Evolutionary conservation across 2,797 vertebrate genomes (phyloP).

Genomic region (Takifugu rubripes): DNA sequence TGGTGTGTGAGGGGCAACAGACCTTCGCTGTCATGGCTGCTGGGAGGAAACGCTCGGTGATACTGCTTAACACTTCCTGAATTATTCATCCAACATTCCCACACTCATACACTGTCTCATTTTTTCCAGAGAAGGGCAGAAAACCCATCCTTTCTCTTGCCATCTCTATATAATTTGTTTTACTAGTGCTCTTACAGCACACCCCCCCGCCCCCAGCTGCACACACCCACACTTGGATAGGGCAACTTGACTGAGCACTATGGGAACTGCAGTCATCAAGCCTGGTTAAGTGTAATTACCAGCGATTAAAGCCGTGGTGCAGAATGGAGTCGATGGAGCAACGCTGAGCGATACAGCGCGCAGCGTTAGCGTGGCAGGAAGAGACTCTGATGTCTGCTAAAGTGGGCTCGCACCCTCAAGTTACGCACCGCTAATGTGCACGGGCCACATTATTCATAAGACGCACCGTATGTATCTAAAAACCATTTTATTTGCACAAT

Average conservation of each 20-base stretch:
- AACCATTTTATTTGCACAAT: slow-evolving; percentile 15
- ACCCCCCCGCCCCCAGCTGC: neutral
- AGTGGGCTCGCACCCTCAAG: slow-evolving; percentile 12
- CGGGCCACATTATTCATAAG: slow-evolving; percentile 3
- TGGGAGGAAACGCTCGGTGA: slow-evolving; percentile 44
- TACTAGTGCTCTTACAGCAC: slow-evolving; percentile 11
- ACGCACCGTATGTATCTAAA: slow-evolving; percentile 15
- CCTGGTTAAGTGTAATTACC: slow-evolving; percentile 55
- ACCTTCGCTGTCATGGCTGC: slow-evolving; percentile 34
- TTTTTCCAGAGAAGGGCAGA: slow-evolving; percentile 7
- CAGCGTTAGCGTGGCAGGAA: slow-evolving; percentile 18
- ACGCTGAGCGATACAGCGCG: slow-evolving; percentile 13
- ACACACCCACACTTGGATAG: neutral
- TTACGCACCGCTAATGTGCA: slow-evolving; percentile 22
- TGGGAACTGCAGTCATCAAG: slow-evolving; percentile 48
- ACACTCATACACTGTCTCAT: slow-evolving; percentile 45
- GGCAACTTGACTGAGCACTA: slow-evolving; percentile 22
- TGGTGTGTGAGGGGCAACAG: slow-evolving; percentile 49
- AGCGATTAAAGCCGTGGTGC: slow-evolving; percentile 45
- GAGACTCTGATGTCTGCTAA: slow-evolving; percentile 25
- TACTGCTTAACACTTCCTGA: slow-evolving; percentile 40
- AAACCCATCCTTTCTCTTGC: slow-evolving; percentile 9
- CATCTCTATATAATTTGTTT: slow-evolving; percentile 22
- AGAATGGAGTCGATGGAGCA: slow-evolving; percentile 42
- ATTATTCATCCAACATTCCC: slow-evolving; percentile 60